Conservation (phyloP, 1,140 invertebrate species). For the Adelges cooleyi region DNA sequence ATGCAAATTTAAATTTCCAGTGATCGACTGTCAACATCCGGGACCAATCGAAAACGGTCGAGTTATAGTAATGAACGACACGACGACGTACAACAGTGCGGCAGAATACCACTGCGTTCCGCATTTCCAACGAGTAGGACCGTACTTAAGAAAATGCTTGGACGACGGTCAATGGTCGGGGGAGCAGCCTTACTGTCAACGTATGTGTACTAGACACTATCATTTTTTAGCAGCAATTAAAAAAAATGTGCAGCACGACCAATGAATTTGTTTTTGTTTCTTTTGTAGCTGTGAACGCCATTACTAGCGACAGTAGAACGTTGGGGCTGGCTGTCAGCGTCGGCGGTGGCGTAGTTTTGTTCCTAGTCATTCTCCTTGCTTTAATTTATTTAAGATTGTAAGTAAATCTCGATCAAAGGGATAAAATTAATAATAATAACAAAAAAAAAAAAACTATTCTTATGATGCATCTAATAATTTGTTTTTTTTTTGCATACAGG, state of each 20-base stretch:
- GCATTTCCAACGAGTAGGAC: constrained; percentile 66
- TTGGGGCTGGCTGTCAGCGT: constrained; percentile 67
- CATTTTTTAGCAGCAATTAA: background rate
- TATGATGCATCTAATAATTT: constrained; percentile 2
- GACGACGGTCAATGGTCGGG: constrained; percentile 75
- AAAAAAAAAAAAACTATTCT: background rate
- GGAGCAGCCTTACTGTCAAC: constrained; percentile 62
- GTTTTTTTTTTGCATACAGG: constrained; percentile 39
- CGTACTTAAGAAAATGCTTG: constrained; percentile 67
- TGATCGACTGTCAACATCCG: constrained; percentile 70
- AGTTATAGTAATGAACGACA: constrained; percentile 72
- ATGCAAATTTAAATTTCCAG: constrained; percentile 42
- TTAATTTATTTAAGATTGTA: constrained; percentile 63
- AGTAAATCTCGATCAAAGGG: constrained; percentile 39
- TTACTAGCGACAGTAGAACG: constrained; percentile 52
- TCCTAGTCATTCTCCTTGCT: constrained; percentile 59
- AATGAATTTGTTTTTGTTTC: constrained; percentile 19
- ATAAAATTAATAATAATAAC: background rate
- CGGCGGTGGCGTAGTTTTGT: constrained; percentile 61
- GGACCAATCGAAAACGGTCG: constrained; percentile 68
- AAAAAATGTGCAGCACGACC: constrained; percentile 18
- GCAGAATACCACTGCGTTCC: constrained; percentile 82
- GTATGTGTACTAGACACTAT: constrained; percentile 36
- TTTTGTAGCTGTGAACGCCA: constrained; percentile 45
- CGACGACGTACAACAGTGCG: constrained; percentile 64